Base-by-base conservation (phyloP, 2,113 vertebrate species). In the Pelusios castaneus region DNA sequence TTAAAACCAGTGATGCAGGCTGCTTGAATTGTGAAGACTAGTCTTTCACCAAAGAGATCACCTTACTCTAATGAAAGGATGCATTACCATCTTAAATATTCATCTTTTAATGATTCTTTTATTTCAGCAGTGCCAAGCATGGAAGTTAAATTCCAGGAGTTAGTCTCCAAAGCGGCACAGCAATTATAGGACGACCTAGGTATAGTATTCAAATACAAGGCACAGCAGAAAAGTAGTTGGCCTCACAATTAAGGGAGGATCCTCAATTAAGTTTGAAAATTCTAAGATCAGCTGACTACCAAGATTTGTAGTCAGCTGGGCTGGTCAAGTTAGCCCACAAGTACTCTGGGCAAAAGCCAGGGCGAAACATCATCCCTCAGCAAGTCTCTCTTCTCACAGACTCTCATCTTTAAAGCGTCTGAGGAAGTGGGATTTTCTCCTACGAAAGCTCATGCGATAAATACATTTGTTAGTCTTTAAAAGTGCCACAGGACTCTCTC, bases 21-120 rank as follows among this genome's bases (percentile, higher is more conserved):
- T 10, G 9, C 17, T 25, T 55, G 54, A 83, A 55, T 10, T 19
- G 70, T 70, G 49, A 11, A 55, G 70, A 55, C 43, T 41, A 43
- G 80, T 56, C 80, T 41, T 38, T 5, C 8, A 31, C 31, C 27
- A 31, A 60, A 58, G 58, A 41, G 92, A 29, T 0, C 13, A 43
- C 6, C 52, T 47, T n/a, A 0, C 0, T 3, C 63, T 56, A 89
- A 9, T 0, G 0, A 1, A 51, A 38, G 31, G 52, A 52, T 24
- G 79, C 3, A 7, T 3, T 1, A 5, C 10, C 84, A 55, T 73
- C 84, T 22, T 43, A 51, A 19, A 14, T 2, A 29, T 49, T 31
- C 11, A 21, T 70, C 0, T 1, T n/a, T 31, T 0, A 7, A 17
- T n/a, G 38, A 27, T 43, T 45, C 0, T 4, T 1, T 1, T 73